Percentiles rank a stretch among this genome's conserved stretches.
phyloP scores from a whole-genome alignment of 2,797 vertebrate genomes.

The Channa striata region DNA sequence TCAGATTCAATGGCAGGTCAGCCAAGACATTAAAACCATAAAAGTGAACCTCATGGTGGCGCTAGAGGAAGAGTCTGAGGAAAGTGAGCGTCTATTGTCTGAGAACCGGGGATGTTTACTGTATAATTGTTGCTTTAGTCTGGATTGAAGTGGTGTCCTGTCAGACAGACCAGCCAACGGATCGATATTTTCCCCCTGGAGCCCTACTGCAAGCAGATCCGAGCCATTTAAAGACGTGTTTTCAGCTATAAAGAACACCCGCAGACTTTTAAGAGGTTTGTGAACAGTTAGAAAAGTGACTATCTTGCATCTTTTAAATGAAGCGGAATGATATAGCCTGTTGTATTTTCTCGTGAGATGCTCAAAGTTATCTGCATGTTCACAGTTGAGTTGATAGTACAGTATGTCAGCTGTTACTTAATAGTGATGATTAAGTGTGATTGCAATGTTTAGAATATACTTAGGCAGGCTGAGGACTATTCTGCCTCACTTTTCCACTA shows the following conservation, averaged over 20 bases:
- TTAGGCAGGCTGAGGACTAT: too few species aligned
- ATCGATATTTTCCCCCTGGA: conserved; percentile 7
- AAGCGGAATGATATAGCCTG: conserved; percentile 21
- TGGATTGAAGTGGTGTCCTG: neutral
- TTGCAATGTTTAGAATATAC: neutral
- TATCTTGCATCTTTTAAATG: conserved; percentile 39
- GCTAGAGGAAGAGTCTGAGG: neutral
- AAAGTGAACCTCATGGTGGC: neutral
- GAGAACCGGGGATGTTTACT: too few species aligned
- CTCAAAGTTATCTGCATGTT: conserved; percentile 14
- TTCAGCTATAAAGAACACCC: conserved; percentile 32
- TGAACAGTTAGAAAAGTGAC: conserved; percentile 50
- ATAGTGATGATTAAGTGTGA: conserved; percentile 18
- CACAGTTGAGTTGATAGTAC: conserved; percentile 10
- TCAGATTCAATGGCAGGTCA: neutral
- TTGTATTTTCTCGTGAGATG: conserved; percentile 18
- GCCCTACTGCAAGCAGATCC: neutral
- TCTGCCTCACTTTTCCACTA: too few species aligned
- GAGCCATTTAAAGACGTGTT: conserved; percentile 16
- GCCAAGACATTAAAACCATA: neutral
- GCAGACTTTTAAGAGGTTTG: conserved; percentile 46
- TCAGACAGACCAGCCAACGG: neutral
- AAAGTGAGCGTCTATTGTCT: too few species aligned
- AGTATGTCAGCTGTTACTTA: conserved; percentile 7
- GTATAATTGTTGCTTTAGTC: neutral